Evolutionary conservation across 2,888 invertebrate genomes (phyloP), one percentile per base, ranked within the genome.

Genomic region (Ditylenchus weischeri): DNA sequence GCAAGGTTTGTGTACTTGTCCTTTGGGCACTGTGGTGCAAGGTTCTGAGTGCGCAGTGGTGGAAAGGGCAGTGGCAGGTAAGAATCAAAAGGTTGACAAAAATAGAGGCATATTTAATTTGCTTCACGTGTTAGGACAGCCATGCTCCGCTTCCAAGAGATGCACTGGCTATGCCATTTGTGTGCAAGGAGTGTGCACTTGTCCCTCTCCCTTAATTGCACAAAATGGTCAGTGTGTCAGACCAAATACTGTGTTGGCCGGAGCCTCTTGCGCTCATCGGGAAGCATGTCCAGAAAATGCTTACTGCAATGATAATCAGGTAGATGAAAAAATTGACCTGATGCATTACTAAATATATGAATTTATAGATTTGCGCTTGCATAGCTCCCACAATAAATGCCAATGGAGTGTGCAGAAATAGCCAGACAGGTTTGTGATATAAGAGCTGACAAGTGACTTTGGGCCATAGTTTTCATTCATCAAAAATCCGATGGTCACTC

Each of bases 111-210:
- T n/a, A n/a, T n/a, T n/a, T n/a, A n/a, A n/a, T n/a, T n/a, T n/a
- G n/a, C 3, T 43, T 43, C 8, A 43, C 15, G 43, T 13, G 8
- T 43, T 15, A 43, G 79, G 79, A 0, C 73, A 75, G 54, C 64
- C 76, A 0, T 77, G 77, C 36, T 68, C 72, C 18, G 64, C 67
- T 13, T 68, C 73, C 13, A 50, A 66, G 13, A 47, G 72, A 19
- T 75, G 75, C 61, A 63, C 68, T 18, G 75, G 73, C 13, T 65
- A 74, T 51, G 77, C 82, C 5, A 69, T 74, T n/a, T 83, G 83
- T 63, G 68, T 76, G n/a, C 74, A 77, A 19, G 76, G 77, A 23
- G 69, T 75, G 3, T 83, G 83, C 65, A 72, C 71, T 11, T 82
- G n/a, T n/a, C 75, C 76, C 11, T 58, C 76, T 29, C 73, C 70